Percentiles rank a stretch among this genome's conserved stretches.
Conservation (phyloP, 2,797 vertebrate genomes). For the Chelon labrosus region DNA sequence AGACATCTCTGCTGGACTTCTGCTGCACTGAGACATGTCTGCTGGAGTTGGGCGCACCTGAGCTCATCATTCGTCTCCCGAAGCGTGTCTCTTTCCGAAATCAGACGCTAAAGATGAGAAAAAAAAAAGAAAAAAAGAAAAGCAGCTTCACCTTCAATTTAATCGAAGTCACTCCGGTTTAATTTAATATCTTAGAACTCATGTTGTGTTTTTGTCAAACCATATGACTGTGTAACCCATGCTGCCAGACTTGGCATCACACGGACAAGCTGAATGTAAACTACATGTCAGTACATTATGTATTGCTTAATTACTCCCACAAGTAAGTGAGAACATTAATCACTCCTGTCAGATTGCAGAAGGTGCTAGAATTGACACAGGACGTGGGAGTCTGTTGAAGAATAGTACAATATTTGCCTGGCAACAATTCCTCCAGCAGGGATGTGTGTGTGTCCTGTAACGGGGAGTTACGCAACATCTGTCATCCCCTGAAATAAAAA, state of each 20-base stretch:
- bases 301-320: constrained; percentile 40
- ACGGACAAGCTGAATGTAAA: constrained; percentile 4
- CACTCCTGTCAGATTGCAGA: constrained; percentile 58
- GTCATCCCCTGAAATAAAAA: constrained; percentile 8
- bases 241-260: no score
- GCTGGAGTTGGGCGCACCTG: constrained; percentile 90
- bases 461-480: constrained; percentile 6
- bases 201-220: no score
- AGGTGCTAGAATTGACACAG: constrained; percentile 58
- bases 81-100: constrained; percentile 89
- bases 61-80: constrained; percentile 93
- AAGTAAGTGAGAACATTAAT: constrained; percentile 49
- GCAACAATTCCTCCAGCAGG: constrained; percentile 36
- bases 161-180: no score
- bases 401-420: constrained; percentile 58
- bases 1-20: no score
- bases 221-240: no score
- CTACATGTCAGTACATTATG: constrained; percentile 30
- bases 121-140: not conserved
- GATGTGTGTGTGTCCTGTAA: not conserved
- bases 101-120: constrained; percentile 81
- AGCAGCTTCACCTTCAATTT: not conserved
- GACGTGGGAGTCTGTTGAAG: constrained; percentile 56
- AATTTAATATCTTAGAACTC: not conserved
- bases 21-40: constrained; percentile 75